phyloP scores from a whole-genome alignment of 2,797 vertebrate genomes.

The Trematomus bernacchii region DNA sequence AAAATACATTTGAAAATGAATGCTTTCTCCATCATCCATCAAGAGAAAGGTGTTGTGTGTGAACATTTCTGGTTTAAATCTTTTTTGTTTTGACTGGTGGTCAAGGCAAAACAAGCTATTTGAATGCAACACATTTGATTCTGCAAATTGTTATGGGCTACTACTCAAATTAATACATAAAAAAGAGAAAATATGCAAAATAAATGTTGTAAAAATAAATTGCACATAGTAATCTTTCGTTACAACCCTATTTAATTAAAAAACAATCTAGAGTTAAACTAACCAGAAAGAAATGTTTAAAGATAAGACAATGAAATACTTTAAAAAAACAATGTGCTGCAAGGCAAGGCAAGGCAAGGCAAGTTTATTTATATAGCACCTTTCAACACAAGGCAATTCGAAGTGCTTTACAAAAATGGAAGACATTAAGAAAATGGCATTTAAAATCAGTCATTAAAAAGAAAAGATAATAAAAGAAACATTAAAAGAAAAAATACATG shows the following conservation, averaged over 20 bases:
- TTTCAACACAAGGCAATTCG: no score
- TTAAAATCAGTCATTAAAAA: no score
- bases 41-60: not conserved
- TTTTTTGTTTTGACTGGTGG: not conserved
- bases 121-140: no score
- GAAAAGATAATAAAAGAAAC: no score
- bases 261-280: not conserved
- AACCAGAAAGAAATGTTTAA: not conserved
- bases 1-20: not conserved
- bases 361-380: no score
- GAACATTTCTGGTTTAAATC: not conserved
- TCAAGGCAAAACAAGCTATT: not conserved
- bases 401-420: no score
- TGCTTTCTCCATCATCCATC: no score
- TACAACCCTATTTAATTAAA: not conserved
- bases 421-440: no score
- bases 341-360: no score
- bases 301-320: not conserved
- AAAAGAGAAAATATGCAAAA: not conserved
- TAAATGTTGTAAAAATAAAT: not conserved
- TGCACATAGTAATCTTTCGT: not conserved
- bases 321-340: not conserved
- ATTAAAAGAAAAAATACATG: no score
- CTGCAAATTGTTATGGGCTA: no score
- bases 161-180: not conserved